Evolutionary conservation across 2,888 invertebrate species (phyloP).

Genomic region (Drosophila setosimentum): DNA sequence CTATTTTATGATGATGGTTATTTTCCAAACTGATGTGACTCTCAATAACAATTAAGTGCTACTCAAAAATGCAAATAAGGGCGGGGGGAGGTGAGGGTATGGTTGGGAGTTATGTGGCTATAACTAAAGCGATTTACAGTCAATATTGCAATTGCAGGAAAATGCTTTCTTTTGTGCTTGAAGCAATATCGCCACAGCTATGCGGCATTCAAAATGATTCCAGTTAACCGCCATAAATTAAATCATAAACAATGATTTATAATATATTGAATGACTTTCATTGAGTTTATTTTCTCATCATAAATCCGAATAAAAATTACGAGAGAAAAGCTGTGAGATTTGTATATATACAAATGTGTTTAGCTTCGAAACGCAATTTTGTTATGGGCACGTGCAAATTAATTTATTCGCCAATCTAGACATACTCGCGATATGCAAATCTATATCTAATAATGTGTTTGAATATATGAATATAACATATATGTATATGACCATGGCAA

Average conservation of each 20-base stretch:
- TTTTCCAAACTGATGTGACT: background rate
- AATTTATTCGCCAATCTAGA: background rate
- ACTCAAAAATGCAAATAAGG: background rate
- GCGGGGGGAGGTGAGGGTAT: too few relatives aligned
- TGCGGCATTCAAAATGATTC: background rate
- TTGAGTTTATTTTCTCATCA: conserved; percentile 9
- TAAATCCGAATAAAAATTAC: background rate
- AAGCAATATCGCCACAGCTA: background rate
- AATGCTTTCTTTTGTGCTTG: background rate
- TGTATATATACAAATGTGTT: background rate
- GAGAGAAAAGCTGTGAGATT: background rate
- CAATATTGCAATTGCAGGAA: conserved; percentile 12
- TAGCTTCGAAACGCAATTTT: background rate
- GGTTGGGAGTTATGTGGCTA: background rate
- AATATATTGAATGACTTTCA: conserved; percentile 17
- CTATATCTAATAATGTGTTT: background rate
- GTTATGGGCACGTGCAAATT: conserved; percentile 6
- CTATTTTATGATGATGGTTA: background rate
- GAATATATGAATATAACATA: background rate
- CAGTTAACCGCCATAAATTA: conserved; percentile 7
- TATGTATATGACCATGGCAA: background rate
- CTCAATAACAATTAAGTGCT: background rate
- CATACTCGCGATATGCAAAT: background rate
- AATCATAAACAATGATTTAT: conserved; percentile 17
- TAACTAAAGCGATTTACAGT: conserved; percentile 2